A percentile compares a stretch with the other conserved stretches of the same genome.
These are phyloP conservation scores for Mus caroli DNA, from an alignment of 2,797 vertebrate genomes.

Conservation along the genomic window DNA sequence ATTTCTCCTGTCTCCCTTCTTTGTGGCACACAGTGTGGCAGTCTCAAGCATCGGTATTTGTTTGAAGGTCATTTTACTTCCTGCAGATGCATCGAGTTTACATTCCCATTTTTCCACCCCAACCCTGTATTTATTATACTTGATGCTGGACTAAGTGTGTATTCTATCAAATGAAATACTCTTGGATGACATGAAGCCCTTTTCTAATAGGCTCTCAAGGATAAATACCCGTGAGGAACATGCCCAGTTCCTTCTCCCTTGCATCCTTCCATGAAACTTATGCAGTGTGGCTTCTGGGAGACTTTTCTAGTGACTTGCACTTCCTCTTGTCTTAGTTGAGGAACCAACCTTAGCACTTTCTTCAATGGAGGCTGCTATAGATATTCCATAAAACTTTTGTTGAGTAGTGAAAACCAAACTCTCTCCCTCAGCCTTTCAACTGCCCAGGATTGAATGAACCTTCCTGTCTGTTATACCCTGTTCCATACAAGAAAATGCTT, in stretches of 20 bases:
- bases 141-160: background rate
- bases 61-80: background rate
- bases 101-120: background rate
- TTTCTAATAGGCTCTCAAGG: background rate
- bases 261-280: background rate
- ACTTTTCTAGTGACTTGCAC: fast-evolving
- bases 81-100: background rate
- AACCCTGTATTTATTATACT: background rate
- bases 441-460: background rate
- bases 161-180: background rate
- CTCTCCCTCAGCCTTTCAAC: background rate
- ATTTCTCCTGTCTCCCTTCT: background rate
- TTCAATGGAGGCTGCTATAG: background rate
- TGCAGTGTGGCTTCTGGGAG: background rate
- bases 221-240: background rate
- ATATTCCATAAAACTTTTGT: background rate
- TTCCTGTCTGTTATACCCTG: background rate
- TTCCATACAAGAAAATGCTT: background rate
- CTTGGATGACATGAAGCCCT: background rate
- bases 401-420: background rate
- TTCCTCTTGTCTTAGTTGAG: background rate
- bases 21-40: background rate
- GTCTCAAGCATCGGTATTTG: background rate
- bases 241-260: background rate
- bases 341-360: background rate